Evolutionary conservation across 2,113 vertebrate species (phyloP), one percentile per base, ranked within the genome.

Genomic region (Panthera tigris): DNA sequence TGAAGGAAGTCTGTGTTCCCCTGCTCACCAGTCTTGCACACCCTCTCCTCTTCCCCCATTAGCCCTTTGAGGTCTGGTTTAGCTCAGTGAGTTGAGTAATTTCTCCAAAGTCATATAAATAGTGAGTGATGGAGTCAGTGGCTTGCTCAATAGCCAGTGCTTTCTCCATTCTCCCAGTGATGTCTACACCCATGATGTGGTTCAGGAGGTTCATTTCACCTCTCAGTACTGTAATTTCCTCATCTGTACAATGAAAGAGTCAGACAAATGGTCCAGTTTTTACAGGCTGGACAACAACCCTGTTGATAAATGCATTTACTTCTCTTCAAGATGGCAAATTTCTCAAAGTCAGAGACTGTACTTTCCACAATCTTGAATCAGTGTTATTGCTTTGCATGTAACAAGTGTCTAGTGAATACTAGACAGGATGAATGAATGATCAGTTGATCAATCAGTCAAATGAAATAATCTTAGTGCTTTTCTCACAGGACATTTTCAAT

Each of bases 401-500:
- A 71, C n/a, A 86, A 84, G 23, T 41, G 23, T 21, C 95, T 41
- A 16, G 0, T 96, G 80, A 90, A 52, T 92, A 87, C 74, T 83
- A 61, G 81, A 14, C 7, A 50, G 39, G 82, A 74, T 71, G 91
- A 95, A 23, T 45, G 25, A 92, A 81, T 19, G 48, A 33, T 73
- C 11, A 8, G 7, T 45, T 45, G 45, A 76, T 39, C 10, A 65
- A 31, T 50, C 21, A 68, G 15, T 31, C 19, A 86, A 57, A 80
- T 78, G 88, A 92, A 76, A 66, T 4, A 71, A 61, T 91, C 65
- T 95, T 97, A 80, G n/a, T 39, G 45, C 7, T 80, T 78, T 95
- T 79, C 61, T 92, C 45, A 86, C 19, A 89, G 48, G 52, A 92
- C 23, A 83, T 71, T 87, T 88, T 74, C 14, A 69, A 10, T 84